Base-by-base conservation (phyloP, 2,888 invertebrate genomes). In the Schizaphis graminum region DNA sequence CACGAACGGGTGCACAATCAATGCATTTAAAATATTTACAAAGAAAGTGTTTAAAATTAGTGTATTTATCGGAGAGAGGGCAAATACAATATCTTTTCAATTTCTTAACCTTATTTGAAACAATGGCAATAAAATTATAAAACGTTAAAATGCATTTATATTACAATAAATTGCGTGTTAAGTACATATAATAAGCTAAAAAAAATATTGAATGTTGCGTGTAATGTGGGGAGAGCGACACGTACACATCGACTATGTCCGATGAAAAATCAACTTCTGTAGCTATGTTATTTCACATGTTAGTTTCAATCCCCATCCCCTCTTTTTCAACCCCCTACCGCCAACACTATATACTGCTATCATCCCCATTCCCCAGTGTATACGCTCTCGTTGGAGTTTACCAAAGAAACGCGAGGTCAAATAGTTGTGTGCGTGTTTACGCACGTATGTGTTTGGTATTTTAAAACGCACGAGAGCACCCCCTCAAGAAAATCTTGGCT, bases 401-500 rank as follows among this genome's bases (percentile, higher is more conserved):
- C 77, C 21, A 7, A 13, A 47, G 47, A 86, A 86, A 47, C 16
- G 86, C 86, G 86, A 86, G 47, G 47, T 86, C 86, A 47, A 86
- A 86, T 24, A 89, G 88, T 89, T 26, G 56, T 56, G 86, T 44
- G 86, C 86, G 86, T 35, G 88, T 35, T n/a, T 35, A 41, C 56
- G 88, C 56, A 61, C 44, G 44, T 86, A 47, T 86, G 44, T 44
- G 44, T 44, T n/a, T 61, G 57, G 57, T 41, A 41, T 61, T 44
- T 89, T 44, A 47, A 57, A 44, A 89, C 89, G 89, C 44, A 61
- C 47, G 44, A 86, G 49, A n/a, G 61, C 44, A 28, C 90, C 90
- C n/a, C 47, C 47, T 61, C 61, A n/a, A 44, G 26, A 67, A 90
- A 67, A 90, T 47, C 61, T 90, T 90, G 90, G 90, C 90, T 90